A percentile compares a stretch with the other conserved stretches of the same genome.
Evolutionary conservation across 2,888 invertebrate genomes (phyloP).

Genomic region (Perithous albicinctus): DNA sequence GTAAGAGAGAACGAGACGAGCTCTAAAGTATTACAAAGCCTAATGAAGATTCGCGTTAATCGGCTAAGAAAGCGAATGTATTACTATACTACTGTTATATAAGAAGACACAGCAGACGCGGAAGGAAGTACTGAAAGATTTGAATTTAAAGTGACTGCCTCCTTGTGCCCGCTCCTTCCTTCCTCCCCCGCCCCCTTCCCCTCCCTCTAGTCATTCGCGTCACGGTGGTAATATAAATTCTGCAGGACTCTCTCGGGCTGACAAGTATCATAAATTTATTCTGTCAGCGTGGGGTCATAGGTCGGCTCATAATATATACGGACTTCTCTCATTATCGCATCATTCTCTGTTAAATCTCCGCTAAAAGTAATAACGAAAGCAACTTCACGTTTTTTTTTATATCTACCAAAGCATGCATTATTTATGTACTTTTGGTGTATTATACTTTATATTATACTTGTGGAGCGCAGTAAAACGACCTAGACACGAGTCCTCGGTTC

Average conservation of each 20-base stretch:
- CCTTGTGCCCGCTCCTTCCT: conserved; percentile 7
- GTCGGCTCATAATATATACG: conserved; percentile 31
- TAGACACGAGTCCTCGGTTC: not conserved
- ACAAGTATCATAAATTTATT: conserved; percentile 59
- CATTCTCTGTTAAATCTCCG: conserved; percentile 37
- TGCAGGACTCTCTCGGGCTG: conserved; percentile 48
- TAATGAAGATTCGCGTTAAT: conserved; percentile 69
- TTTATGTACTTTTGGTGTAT: conserved; percentile 12
- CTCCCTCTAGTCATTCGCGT: conserved; percentile 37
- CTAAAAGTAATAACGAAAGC: conserved; percentile 52
- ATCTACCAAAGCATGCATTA: conserved; percentile 12
- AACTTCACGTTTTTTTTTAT: conserved; percentile 1
- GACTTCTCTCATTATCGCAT: conserved; percentile 41
- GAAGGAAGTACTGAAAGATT: conserved; percentile 47
- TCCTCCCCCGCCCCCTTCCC: conserved; percentile 8
- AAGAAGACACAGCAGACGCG: conserved; percentile 21
- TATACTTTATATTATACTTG: not conserved
- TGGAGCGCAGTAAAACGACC: not conserved
- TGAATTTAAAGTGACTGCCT: conserved; percentile 64
- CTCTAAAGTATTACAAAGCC: conserved; percentile 53
- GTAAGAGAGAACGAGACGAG: conserved; percentile 20
- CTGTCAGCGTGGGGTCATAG: conserved; percentile 33
- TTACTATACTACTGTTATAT: conserved; percentile 33
- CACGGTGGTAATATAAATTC: conserved; percentile 60
- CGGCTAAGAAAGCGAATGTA: conserved; percentile 48